A percentile compares a stretch with the other conserved stretches of the same genome.
These are phyloP conservation scores for Schizothorax lantsangensis DNA, from an alignment of 2,797 vertebrate species.

Conservation along the genomic window DNA sequence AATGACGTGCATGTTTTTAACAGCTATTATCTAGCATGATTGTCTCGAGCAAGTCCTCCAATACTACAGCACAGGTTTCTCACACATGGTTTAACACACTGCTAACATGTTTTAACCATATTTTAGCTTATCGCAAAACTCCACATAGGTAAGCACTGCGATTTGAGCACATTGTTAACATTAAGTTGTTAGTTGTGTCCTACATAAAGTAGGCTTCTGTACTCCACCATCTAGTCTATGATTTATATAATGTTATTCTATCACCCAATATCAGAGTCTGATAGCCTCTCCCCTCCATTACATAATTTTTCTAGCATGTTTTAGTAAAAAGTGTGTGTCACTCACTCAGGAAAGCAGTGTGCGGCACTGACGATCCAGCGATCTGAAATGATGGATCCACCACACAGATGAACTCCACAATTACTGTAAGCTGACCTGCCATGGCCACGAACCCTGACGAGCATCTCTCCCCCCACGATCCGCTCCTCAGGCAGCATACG, in stretches of 20 bases:
- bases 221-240: not conserved
- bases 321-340: slow-evolving; percentile 33
- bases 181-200: not conserved
- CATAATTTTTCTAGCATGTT: slow-evolving; percentile 2
- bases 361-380: slow-evolving; percentile 91
- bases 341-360: slow-evolving; percentile 92
- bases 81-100: not conserved
- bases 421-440: slow-evolving; percentile 93
- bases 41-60: too few relatives aligned
- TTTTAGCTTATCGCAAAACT: too few relatives aligned
- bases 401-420: slow-evolving; percentile 88
- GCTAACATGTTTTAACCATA: not conserved
- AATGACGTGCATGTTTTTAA: too few relatives aligned
- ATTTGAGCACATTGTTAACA: not conserved
- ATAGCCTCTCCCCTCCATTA: not conserved
- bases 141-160: too few relatives aligned
- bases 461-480: slow-evolving; percentile 89
- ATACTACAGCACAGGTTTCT: too few relatives aligned
- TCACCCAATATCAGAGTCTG: not conserved
- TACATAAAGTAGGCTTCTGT: not conserved
- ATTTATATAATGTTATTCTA: not conserved
- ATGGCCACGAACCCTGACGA: slow-evolving; percentile 88
- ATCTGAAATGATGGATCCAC: slow-evolving; percentile 88
- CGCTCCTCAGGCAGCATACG: slow-evolving; percentile 87
- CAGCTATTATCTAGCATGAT: too few relatives aligned